These are phyloP conservation scores for Halcyon chelicuti DNA, from an alignment of 2,797 vertebrate genomes.

Conservation along the genomic window DNA sequence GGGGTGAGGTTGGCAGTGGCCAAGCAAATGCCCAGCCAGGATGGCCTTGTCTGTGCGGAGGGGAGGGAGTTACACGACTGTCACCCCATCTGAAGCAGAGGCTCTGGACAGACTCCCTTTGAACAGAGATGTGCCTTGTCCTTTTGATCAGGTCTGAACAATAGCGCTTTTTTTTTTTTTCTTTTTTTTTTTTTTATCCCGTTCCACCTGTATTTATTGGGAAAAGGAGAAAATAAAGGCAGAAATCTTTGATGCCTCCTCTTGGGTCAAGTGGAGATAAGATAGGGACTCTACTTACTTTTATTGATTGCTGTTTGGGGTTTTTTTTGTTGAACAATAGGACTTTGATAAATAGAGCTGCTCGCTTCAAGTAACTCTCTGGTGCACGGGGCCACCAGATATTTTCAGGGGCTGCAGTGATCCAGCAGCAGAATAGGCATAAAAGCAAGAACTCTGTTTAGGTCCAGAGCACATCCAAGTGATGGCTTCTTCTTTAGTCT, in stretches of 20 bases:
- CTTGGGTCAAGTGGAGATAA: background rate
- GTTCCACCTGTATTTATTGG: background rate
- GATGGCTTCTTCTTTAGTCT: background rate
- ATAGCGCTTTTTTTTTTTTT: background rate
- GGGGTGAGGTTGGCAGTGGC: background rate
- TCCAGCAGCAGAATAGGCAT: background rate
- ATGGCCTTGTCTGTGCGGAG: background rate
- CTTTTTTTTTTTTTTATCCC: background rate
- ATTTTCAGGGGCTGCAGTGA: background rate
- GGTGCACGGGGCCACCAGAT: background rate
- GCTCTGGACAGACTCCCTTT: slow-evolving; percentile 14
- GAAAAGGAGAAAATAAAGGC: background rate
- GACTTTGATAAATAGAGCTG: background rate
- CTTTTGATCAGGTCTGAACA: slow-evolving; percentile 41
- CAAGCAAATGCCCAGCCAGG: background rate
- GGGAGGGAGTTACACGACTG: background rate
- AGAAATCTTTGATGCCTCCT: background rate
- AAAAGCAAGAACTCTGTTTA: background rate
- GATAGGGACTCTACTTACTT: background rate
- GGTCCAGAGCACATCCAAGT: background rate
- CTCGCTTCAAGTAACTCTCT: background rate
- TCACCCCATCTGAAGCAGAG: background rate
- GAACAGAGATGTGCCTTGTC: background rate
- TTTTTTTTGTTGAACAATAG: background rate
- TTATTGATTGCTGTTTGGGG: background rate